Conservation (phyloP, 2,113 vertebrate genomes). For the Nycticebus coucang region DNA sequence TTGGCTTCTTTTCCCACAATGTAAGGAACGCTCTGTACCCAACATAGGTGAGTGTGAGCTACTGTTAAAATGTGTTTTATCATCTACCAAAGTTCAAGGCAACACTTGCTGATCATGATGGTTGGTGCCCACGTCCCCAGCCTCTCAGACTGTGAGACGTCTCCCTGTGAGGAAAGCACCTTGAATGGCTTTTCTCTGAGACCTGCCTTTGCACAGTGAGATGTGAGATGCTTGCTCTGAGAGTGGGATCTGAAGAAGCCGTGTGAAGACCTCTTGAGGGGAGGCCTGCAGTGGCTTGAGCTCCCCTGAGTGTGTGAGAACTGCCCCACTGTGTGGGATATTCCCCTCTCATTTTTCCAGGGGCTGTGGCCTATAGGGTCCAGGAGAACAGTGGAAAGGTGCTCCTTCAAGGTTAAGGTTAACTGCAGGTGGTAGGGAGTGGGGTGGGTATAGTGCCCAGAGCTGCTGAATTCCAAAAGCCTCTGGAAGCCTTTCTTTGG, state of each 20-base stretch:
- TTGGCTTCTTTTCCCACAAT: slow-evolving; percentile 43
- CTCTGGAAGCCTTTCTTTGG: neutral
- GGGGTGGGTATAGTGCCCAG: neutral
- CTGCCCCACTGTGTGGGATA: neutral
- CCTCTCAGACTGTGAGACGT: neutral
- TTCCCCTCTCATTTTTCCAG: neutral
- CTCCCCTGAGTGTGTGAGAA: neutral
- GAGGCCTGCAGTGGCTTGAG: fast-evolving
- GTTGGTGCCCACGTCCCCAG: neutral
- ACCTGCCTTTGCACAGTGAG: neutral
- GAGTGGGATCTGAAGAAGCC: neutral
- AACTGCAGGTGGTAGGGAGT: neutral
- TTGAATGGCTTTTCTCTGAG: neutral
- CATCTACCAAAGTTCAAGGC: neutral
- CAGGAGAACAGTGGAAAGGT: neutral
- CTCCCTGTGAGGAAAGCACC: neutral
- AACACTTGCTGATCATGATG: neutral
- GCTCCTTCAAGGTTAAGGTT: neutral
- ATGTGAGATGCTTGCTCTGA: neutral
- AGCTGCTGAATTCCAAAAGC: neutral
- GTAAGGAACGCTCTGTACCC: neutral
- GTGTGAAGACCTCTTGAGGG: neutral
- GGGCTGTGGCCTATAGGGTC: neutral
- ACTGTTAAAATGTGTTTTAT: neutral
- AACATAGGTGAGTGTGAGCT: neutral